Base-by-base conservation (phyloP, 2,888 invertebrate genomes). In the Epinotia demarniana region DNA sequence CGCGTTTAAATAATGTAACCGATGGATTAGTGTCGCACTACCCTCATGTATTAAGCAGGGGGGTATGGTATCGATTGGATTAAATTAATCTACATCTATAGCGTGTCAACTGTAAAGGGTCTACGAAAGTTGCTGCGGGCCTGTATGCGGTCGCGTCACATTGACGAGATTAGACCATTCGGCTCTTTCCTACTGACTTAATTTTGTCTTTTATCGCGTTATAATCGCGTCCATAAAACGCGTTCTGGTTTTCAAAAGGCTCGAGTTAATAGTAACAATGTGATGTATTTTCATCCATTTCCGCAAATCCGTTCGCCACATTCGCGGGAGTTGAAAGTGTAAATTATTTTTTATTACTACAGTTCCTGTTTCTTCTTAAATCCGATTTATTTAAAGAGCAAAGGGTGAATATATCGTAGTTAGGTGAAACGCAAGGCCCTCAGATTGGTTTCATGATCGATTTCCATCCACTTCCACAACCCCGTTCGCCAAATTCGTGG, bases 31-130 rank as follows among this genome's bases (percentile, higher is more conserved):
- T 67, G 66, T 57, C 60, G 67, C 72, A 61, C 75, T 60, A 39
- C 33, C 75, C 61, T 75, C 71, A 81, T 80, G 66, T 78, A 80
- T 80, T 78, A 79, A 77, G 80, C 72, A 79, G 57, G 71, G 57
- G 71, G 69, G 69, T 57, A 49, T 27, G n/a, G 58, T 79, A 81
- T 83, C 76, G 81, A 82, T 85, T 83, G 83, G 77, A 81, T 84
- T 80, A 81, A 75, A 80, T 79, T 82, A 84, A 83, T 84, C 81
- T 79, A 77, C 82, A 81, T 72, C 79, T 77, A 76, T 79, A 81
- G 18, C 39, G 46, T 79, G 72, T 61, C 2, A 8, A 8, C 33
- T 33, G 61, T 33, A 33, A 60, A 27, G 58, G 58, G 58, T 58
- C 12, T 13, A 49, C 16, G 49, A 49, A 49, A 3, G 49, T 49